phyloP scores from a whole-genome alignment of 1,140 invertebrate species.

The Coboldia fuscipes region DNA sequence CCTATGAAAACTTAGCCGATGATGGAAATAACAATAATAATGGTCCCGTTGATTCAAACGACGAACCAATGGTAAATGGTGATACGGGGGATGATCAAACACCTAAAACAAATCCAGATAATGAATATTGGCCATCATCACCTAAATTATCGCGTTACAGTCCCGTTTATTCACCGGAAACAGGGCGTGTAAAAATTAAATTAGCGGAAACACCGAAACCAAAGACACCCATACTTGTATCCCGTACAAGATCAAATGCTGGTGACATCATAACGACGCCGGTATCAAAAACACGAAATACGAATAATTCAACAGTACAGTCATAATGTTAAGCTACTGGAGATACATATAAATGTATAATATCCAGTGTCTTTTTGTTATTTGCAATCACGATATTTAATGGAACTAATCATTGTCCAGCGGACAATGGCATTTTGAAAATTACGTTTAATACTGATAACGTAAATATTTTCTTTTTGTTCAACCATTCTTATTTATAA shows the following conservation, averaged over 20 bases:
- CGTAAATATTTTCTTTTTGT: too few species aligned
- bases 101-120: constrained; percentile 20
- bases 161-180: constrained; percentile 31
- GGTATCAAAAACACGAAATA: too few species aligned
- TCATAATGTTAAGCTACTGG: too few species aligned
- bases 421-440: too few species aligned
- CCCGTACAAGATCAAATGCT: constrained; percentile 32
- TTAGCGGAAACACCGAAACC: constrained; percentile 36
- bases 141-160: constrained; percentile 22
- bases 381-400: too few species aligned
- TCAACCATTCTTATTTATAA: too few species aligned
- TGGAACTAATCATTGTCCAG: too few species aligned
- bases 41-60: constrained; percentile 14
- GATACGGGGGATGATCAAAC: constrained; percentile 10
- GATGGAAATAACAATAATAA: constrained; percentile 6
- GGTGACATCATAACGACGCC: constrained; percentile 34
- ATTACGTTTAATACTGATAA: too few species aligned
- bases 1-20: constrained; percentile 4
- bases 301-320: too few species aligned
- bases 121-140: constrained; percentile 21
- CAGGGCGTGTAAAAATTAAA: constrained; percentile 38
- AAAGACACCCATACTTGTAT: constrained; percentile 38
- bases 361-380: too few species aligned
- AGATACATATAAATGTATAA: too few species aligned
- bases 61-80: neutral